A percentile compares a stretch with the other conserved stretches of the same genome.
Evolutionary conservation across 2,113 vertebrate species (phyloP).

Genomic region (Ginglymostoma cirratum): DNA sequence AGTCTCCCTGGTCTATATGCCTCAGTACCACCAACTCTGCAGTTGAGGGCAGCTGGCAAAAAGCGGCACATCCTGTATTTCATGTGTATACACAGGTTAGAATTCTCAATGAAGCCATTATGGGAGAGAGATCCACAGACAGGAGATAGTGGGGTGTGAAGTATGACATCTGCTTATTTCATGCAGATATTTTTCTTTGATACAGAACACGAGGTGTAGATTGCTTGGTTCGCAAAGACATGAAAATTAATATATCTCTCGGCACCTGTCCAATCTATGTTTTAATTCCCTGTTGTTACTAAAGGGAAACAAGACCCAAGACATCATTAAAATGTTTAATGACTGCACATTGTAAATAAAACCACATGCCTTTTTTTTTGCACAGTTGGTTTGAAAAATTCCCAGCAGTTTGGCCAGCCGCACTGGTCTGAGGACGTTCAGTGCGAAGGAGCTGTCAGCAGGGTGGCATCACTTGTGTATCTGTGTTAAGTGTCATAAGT

Average conservation of each 20-base stretch:
- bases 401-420: background rate
- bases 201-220: background rate
- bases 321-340: background rate
- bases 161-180: background rate
- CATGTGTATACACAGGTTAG: background rate
- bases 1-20: background rate
- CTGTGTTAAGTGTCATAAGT: background rate
- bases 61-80: background rate
- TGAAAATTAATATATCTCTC: background rate
- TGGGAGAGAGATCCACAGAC: background rate
- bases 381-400: background rate
- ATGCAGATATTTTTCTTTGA: background rate
- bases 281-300: slow-evolving; percentile 8
- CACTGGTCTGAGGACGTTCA: background rate
- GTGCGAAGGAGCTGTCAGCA: background rate
- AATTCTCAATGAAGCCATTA: background rate
- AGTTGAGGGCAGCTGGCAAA: background rate
- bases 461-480: background rate
- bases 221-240: background rate
- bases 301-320: background rate
- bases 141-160: background rate
- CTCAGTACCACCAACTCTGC: background rate
- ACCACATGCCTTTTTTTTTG: background rate
- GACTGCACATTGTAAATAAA: background rate
- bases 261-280: background rate